These are phyloP conservation scores for Epistrophe eligans DNA, from an alignment of 2,888 invertebrate species.

Conservation along the genomic window DNA sequence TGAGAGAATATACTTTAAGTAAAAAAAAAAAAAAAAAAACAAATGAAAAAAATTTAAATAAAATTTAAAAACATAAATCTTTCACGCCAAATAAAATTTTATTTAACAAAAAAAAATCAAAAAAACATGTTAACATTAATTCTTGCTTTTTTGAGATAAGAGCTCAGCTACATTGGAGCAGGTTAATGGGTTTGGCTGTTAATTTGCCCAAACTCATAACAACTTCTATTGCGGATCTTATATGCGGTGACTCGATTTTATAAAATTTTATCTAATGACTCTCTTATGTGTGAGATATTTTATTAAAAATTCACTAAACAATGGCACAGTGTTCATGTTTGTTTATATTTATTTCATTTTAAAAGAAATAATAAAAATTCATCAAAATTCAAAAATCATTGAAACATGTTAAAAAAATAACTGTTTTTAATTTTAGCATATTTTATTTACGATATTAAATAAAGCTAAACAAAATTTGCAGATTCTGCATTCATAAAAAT, in stretches of 20 bases:
- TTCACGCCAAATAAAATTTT: background rate
- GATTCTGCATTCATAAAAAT: too few species aligned
- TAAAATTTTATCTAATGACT: background rate
- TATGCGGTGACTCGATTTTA: background rate
- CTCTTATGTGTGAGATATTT: background rate
- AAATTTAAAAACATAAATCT: constrained; percentile 9
- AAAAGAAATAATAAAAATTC: background rate
- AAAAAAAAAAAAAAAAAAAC: background rate
- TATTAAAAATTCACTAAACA: background rate
- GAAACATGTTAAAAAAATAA: background rate
- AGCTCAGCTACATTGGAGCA: background rate
- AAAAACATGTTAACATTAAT: background rate
- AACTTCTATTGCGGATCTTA: background rate
- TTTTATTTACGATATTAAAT: too few species aligned
- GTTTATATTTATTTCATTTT: background rate
- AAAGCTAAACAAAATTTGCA: too few species aligned
- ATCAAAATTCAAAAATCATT: too few species aligned
- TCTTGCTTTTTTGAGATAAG: background rate
- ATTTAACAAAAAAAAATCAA: background rate
- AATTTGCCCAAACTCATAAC: background rate
- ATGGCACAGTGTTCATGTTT: background rate
- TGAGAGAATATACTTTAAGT: background rate
- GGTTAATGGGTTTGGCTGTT: background rate
- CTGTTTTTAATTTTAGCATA: background rate
- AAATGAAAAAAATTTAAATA: background rate